Base-by-base conservation (phyloP, 2,113 vertebrate species). In the Dromiciops gliroides region DNA sequence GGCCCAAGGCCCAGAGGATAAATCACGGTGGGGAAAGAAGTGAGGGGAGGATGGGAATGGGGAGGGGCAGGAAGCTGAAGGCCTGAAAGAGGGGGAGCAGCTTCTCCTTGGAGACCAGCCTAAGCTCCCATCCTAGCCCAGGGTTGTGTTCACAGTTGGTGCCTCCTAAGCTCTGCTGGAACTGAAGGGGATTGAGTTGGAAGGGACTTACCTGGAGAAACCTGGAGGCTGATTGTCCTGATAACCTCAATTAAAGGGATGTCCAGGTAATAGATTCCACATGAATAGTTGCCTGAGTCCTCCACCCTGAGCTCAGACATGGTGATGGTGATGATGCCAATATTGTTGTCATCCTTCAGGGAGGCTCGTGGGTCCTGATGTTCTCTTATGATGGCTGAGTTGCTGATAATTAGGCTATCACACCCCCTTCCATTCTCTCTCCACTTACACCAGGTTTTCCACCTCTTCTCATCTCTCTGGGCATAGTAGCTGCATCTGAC, bases 371-470 rank as follows among this genome's bases (percentile, higher is more conserved):
- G 0, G 0, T 24, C 7, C 0, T 0, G 7, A 12, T 0, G 14
- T 0, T 44, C 0, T 0, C 1, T 8, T 3, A 0, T 0, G 7
- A 0, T 0, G 0, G 4, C 0, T 0, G 0, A 0, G 0, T 2
- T 8, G 0, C 56, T 0, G 0, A 26, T 0, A 0, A 11, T 0
- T 0, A 75, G 1, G 48, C 0, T 6, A 3, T 0, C 0, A 0
- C 22, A 3, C 0, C 0, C 0, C 0, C 0, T 0, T 3, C 31
- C 93, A 98, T 0, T 0, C 0, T 0, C 1, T 3, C 2, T 25
- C 0, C 0, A 0, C 5, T 0, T 53, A 67, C 97, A 98, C 97
- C 97, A 97, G 91, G 91, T 96, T 94, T 97, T 98, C 51, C 1
- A 89, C 52, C 10, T 75, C 0, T 31, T 0, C 0, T 44, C n/a